phyloP scores from a whole-genome alignment of 2,797 vertebrate species.

The Rhinoraja longicauda region DNA sequence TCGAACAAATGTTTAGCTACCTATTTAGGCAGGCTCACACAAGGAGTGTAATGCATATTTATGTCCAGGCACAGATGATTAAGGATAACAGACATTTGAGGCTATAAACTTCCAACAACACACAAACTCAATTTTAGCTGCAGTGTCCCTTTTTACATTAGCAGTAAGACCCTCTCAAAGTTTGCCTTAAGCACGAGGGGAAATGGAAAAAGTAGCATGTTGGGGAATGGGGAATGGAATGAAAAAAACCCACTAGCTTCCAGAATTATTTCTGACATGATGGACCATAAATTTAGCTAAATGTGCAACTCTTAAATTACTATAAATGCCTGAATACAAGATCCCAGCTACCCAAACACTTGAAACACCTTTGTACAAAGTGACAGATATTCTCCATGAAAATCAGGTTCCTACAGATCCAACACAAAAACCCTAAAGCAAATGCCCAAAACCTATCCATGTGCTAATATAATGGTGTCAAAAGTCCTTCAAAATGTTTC shows the following conservation, averaged over 20 bases:
- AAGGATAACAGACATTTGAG: constrained; percentile 90
- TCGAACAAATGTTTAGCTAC: constrained; percentile 92
- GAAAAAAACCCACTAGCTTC: not conserved
- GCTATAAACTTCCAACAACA: constrained; percentile 78
- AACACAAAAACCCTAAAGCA: not conserved
- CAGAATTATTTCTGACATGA: constrained; percentile 9
- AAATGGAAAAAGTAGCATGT: not conserved
- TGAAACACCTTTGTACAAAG: constrained; percentile 1
- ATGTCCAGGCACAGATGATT: constrained; percentile 78
- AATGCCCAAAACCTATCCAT: not conserved
- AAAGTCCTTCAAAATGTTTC: not conserved
- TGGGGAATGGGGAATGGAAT: not conserved
- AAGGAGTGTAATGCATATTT: constrained; percentile 70
- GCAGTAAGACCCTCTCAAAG: constrained; percentile 76
- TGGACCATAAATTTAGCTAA: not conserved
- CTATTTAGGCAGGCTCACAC: constrained; percentile 99
- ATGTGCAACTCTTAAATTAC: not conserved
- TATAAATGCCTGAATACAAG: not conserved
- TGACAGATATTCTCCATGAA: not conserved
- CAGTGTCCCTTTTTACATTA: constrained; percentile 92
- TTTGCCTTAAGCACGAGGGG: constrained; percentile 63
- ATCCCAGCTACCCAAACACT: not conserved
- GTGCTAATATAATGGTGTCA: not conserved
- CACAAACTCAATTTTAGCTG: constrained; percentile 84
- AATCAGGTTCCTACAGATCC: not conserved